phyloP scores from a whole-genome alignment of 2,113 vertebrate species.

The Nothobranchius furzeri region DNA sequence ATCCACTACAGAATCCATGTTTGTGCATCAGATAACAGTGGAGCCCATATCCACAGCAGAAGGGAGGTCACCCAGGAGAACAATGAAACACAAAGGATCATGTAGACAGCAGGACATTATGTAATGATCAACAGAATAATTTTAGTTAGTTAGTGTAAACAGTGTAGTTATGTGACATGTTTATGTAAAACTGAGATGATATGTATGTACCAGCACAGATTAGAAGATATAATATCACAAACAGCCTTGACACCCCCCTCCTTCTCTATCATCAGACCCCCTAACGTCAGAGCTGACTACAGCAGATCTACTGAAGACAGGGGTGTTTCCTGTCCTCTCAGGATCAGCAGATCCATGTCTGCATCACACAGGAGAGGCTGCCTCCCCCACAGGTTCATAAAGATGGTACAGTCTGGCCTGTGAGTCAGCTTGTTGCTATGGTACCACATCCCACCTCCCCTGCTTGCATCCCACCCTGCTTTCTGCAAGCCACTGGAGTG shows the following conservation, averaged over 20 bases:
- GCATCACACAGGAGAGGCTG: slow-evolving; percentile 21
- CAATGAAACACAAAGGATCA: background rate
- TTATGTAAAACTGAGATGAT: background rate
- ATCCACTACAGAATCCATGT: background rate
- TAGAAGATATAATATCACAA: slow-evolving; percentile 23
- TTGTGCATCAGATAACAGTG: background rate
- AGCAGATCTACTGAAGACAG: slow-evolving; percentile 28
- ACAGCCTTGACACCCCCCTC: slow-evolving; percentile 32
- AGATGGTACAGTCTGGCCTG: slow-evolving; percentile 75
- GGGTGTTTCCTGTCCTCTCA: slow-evolving; percentile 50
- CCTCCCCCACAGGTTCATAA: slow-evolving; percentile 59
- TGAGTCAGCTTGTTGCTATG: slow-evolving; percentile 83
- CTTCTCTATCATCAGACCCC: slow-evolving; percentile 39
- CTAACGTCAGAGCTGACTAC: slow-evolving; percentile 26
- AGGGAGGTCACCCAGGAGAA: background rate
- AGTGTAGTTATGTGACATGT: background rate
- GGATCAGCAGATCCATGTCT: slow-evolving; percentile 8
- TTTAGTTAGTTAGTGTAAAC: background rate
- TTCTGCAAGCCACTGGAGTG: slow-evolving; percentile 38
- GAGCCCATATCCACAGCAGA: background rate
- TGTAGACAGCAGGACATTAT: background rate
- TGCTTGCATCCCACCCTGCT: slow-evolving; percentile 67
- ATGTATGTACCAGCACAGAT: slow-evolving; percentile 26
- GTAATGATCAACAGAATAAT: background rate
- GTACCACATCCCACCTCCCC: slow-evolving; percentile 75